Evolutionary conservation across 2,797 vertebrate species (phyloP).

Genomic region (Menidia menidia): DNA sequence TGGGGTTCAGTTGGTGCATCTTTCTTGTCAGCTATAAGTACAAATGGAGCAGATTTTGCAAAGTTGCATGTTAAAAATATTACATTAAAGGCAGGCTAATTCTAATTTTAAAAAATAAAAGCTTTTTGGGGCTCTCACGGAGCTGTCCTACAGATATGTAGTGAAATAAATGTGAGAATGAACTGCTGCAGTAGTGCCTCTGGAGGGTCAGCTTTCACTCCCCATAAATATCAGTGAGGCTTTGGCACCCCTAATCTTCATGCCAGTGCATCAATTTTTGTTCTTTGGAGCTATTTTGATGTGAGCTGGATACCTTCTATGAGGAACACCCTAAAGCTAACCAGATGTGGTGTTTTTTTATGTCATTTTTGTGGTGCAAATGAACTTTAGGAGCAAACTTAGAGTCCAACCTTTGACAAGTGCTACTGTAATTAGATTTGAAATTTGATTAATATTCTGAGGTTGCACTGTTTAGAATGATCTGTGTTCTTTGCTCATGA

Average conservation of each 20-base stretch:
- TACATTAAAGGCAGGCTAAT: too few relatives aligned
- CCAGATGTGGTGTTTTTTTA: background rate
- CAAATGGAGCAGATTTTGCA: background rate
- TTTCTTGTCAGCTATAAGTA: background rate
- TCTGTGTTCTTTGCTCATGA: constrained; percentile 18
- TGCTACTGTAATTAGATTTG: background rate
- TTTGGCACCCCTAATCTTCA: background rate
- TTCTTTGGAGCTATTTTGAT: background rate
- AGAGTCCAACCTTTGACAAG: background rate
- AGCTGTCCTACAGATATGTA: background rate
- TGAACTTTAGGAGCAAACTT: background rate
- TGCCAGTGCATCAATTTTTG: background rate
- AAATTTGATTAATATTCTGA: background rate
- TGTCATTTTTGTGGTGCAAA: background rate
- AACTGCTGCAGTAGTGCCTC: background rate
- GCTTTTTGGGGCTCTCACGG: background rate
- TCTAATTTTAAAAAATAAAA: too few relatives aligned
- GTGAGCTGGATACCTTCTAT: background rate
- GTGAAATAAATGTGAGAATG: background rate
- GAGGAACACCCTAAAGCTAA: background rate
- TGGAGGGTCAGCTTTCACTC: background rate
- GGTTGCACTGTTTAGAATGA: background rate
- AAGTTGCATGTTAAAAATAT: too few relatives aligned
- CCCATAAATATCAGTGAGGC: background rate
- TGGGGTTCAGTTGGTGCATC: background rate